Evolutionary conservation across 2,888 invertebrate species (phyloP).

Genomic region (Heliconius ismenius): DNA sequence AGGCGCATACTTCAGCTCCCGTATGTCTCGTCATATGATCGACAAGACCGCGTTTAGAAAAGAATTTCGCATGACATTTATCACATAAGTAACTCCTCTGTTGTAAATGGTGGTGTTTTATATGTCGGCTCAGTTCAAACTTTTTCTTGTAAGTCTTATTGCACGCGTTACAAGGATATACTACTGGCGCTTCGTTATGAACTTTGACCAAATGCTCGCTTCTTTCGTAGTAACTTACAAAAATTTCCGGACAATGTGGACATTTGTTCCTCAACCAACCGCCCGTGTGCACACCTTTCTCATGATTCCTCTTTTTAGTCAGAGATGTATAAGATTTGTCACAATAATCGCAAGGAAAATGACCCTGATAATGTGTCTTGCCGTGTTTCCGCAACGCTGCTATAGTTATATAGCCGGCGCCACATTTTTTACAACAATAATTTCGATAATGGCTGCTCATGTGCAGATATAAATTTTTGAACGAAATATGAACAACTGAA

Average conservation of each 20-base stretch:
- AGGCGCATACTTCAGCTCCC: constrained; percentile 62
- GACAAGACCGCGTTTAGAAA: constrained; percentile 68
- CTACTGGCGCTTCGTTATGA: constrained; percentile 64
- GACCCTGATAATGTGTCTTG: constrained; percentile 74
- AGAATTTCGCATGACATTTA: constrained; percentile 73
- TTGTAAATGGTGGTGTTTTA: constrained; percentile 73
- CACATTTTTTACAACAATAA: constrained; percentile 76
- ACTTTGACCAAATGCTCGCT: constrained; percentile 70
- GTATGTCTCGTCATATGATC: constrained; percentile 68
- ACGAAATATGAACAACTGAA: constrained; percentile 71
- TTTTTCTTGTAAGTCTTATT: constrained; percentile 74
- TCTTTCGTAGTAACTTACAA: constrained; percentile 74
- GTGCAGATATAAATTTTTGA: constrained; percentile 74
- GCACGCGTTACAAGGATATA: constrained; percentile 75
- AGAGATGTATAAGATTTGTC: constrained; percentile 79
- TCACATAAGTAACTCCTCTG: constrained; percentile 71
- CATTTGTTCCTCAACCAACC: constrained; percentile 78
- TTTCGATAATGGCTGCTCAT: constrained; percentile 78
- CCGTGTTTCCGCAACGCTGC: constrained; percentile 75
- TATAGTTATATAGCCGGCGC: constrained; percentile 72
- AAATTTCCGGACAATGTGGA: constrained; percentile 72
- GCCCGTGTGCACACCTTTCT: constrained; percentile 73
- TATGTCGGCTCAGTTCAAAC: constrained; percentile 72
- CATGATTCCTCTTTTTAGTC: constrained; percentile 73
- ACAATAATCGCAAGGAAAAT: constrained; percentile 80